A percentile compares a stretch with the other conserved stretches of the same genome.
Evolutionary conservation across 2,113 vertebrate genomes (phyloP).

Genomic region (Erinaceus europaeus): DNA sequence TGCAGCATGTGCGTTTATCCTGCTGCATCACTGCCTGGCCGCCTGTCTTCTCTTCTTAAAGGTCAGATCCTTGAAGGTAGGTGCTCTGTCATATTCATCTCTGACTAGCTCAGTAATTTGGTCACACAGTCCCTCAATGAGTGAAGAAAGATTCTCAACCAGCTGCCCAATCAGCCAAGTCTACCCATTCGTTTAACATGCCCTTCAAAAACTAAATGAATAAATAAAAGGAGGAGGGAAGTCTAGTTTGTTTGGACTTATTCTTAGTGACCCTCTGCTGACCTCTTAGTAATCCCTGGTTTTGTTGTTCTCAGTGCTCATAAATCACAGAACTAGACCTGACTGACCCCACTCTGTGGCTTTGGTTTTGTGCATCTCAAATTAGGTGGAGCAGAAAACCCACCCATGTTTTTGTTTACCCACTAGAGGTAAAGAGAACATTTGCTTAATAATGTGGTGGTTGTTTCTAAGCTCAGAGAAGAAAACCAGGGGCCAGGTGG

Average conservation of each 20-base stretch:
- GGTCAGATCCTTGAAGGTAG: neutral
- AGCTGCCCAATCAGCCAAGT: neutral
- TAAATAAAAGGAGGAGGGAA: constrained; percentile 44
- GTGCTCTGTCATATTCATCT: neutral
- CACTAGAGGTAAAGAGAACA: neutral
- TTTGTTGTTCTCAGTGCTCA: constrained; percentile 18
- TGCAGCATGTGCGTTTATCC: no score
- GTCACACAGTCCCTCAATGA: neutral
- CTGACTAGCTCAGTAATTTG: neutral
- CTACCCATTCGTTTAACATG: neutral
- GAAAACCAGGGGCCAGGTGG: neutral
- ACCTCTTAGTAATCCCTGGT: constrained; percentile 26
- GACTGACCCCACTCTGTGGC: constrained; percentile 9
- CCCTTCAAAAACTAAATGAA: neutral
- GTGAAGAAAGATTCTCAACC: neutral
- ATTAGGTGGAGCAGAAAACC: constrained; percentile 37
- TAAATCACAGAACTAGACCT: constrained; percentile 51
- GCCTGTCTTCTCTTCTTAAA: no score
- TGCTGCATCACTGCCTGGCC: no score
- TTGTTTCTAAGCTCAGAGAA: constrained; percentile 3
- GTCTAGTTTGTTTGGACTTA: constrained; percentile 39
- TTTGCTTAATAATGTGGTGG: constrained; percentile 26
- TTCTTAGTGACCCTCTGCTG: constrained; percentile 46
- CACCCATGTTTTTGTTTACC: constrained; percentile 32
- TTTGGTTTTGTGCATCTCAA: constrained; percentile 28